phyloP scores from a whole-genome alignment of 2,113 vertebrate genomes.

The Oriolus oriolus region DNA sequence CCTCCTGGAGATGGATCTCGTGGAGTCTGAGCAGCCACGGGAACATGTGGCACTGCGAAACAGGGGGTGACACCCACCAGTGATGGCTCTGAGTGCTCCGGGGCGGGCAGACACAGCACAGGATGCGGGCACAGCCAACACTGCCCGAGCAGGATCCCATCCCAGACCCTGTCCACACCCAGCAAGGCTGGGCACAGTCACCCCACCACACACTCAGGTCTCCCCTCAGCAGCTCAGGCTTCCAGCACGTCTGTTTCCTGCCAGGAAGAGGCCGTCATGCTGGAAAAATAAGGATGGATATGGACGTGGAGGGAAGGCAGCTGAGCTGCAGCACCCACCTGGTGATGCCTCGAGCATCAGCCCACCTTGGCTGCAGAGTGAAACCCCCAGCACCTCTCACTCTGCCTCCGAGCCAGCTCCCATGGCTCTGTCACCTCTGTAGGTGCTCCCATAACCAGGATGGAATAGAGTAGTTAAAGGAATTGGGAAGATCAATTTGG shows the following conservation, averaged over 20 bases:
- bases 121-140: rapidly evolving
- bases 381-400: background rate
- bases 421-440: background rate
- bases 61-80: background rate
- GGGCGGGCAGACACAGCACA: rapidly evolving
- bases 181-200: background rate
- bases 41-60: background rate
- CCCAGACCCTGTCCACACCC: background rate
- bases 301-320: background rate
- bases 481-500: background rate
- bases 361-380: background rate
- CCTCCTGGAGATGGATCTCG: rapidly evolving
- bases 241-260: background rate
- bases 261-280: background rate
- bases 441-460: background rate
- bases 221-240: background rate
- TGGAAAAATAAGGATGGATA: background rate
- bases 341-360: background rate
- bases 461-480: background rate
- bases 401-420: background rate
- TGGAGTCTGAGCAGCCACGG: background rate
- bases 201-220: background rate
- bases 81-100: background rate
- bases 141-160: rapidly evolving
- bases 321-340: background rate